phyloP scores from a whole-genome alignment of 2,113 vertebrate genomes.

The Eulacestoma nigropectus region DNA sequence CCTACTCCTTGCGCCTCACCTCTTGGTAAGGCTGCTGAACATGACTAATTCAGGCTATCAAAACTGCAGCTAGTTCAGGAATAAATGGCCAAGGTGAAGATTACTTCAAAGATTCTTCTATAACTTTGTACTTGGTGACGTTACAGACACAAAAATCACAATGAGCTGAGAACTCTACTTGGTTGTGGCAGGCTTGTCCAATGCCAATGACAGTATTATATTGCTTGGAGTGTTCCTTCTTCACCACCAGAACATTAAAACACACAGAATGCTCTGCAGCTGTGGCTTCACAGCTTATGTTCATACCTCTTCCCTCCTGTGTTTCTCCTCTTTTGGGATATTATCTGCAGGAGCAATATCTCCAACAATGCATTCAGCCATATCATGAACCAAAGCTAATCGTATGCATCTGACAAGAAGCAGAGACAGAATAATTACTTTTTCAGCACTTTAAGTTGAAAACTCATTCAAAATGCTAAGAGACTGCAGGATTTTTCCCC shows the following conservation, averaged over 20 bases:
- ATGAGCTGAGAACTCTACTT: not conserved
- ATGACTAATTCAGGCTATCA: not conserved
- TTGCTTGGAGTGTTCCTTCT: not conserved
- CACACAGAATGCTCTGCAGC: not conserved
- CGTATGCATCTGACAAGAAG: slow-evolving; percentile 83
- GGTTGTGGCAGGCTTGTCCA: too few relatives aligned
- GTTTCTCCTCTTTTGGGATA: slow-evolving; percentile 92
- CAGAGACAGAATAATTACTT: slow-evolving; percentile 15
- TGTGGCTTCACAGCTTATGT: not conserved
- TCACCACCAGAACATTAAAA: not conserved
- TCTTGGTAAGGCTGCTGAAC: not conserved
- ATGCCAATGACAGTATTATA: not conserved
- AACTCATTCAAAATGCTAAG: not conserved
- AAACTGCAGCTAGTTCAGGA: not conserved
- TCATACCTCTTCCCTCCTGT: slow-evolving; percentile 85
- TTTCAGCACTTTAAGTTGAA: not conserved
- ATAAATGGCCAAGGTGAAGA: not conserved
- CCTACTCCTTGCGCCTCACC: not conserved
- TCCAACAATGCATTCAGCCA: slow-evolving; percentile 98
- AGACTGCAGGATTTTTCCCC: not conserved
- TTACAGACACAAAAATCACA: not conserved
- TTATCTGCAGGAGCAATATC: slow-evolving; percentile 97
- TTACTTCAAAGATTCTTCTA: not conserved
- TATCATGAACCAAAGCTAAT: slow-evolving; percentile 92
- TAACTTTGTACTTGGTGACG: not conserved